Evolutionary conservation across 2,888 invertebrate genomes (phyloP).

Genomic region (Cinara cedri): DNA sequence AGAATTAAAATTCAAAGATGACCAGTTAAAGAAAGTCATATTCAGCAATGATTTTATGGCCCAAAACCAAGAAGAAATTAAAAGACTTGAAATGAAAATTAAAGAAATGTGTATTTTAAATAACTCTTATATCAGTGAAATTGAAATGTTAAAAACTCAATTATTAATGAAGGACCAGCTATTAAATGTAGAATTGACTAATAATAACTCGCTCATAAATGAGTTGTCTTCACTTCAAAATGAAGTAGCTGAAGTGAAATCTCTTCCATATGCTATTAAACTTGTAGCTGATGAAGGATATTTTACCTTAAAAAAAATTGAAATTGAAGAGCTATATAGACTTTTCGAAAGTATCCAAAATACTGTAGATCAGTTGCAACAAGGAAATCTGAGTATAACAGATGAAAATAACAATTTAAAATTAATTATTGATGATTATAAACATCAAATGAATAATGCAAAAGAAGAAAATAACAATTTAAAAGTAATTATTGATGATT

Average conservation of each 20-base stretch:
- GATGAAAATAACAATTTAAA: conserved; percentile 53
- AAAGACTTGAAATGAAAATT: conserved; percentile 37
- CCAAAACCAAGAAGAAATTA: conserved; percentile 49
- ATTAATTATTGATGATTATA: conserved; percentile 6
- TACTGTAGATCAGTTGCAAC: conserved; percentile 37
- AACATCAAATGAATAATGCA: background rate
- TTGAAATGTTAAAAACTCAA: conserved; percentile 36
- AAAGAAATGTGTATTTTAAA: conserved; percentile 37
- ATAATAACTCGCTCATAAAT: conserved; percentile 3
- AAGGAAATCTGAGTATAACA: conserved; percentile 26
- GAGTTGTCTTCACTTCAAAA: conserved; percentile 32
- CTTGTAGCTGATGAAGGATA: conserved; percentile 27
- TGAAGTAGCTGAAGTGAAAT: conserved; percentile 4
- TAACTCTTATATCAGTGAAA: conserved; percentile 37
- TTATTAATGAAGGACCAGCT: conserved; percentile 38
- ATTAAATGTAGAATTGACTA: background rate
- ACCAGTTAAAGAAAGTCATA: conserved; percentile 36
- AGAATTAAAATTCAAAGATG: conserved; percentile 31
- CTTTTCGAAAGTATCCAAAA: conserved; percentile 18
- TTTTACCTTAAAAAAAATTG: conserved; percentile 25
- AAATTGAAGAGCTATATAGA: conserved; percentile 27
- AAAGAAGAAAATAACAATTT: conserved; percentile 25
- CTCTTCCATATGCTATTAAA: conserved; percentile 6
- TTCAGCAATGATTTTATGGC: conserved; percentile 15
- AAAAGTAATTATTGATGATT: background rate